Evolutionary conservation across 2,113 vertebrate species (phyloP), one percentile per base, ranked within the genome.

Genomic region (Zosterops pallidus): DNA sequence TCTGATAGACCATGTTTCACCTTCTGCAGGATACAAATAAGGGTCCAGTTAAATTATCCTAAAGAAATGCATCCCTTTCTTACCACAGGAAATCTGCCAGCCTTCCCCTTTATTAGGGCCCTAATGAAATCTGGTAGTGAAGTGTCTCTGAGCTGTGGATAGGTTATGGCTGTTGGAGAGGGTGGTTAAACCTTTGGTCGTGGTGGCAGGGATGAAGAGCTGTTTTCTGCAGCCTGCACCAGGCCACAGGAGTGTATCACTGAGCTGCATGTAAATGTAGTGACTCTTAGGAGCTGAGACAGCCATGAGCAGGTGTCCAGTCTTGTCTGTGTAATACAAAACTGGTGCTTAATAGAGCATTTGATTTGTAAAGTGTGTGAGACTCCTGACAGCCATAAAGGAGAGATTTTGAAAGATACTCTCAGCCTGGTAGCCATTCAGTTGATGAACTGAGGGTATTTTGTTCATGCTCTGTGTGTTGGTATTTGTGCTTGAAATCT

Each of bases 171-270:
- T 72, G 46, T 49, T 22, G 70, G 46, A 17, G 26, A 57, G 7
- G 33, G 11, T 41, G 33, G 29, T n/a, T 11, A 5, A 55, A 47
- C 39, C 63, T 63, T 28, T 35, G 49, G 20, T 26, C 1, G 0
- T 6, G 41, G 35, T 64, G 4, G 44, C 83, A 29, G 33, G 49
- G 35, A 11, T 31, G 24, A 3, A 35, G 79, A 26, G 41, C 3
- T 21, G 63, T 1, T 0, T 57, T 49, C 46, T 67, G 63, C n/a
- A 68, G 49, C 62, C 35, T 50, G 63, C 62, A 0, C 7, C 49
- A 19, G 64, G 39, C 18, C 1, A 9, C 26, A 3, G 9, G 42
- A n/a, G 5, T 12, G 3, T 5, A 4, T 33, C 3, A 0, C 77
- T 42, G 69, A 68, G 47, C 77, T 89, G 12, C 42, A 35, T 11